Conservation (phyloP, 2,113 vertebrate genomes). For the Pedionomus torquatus region DNA sequence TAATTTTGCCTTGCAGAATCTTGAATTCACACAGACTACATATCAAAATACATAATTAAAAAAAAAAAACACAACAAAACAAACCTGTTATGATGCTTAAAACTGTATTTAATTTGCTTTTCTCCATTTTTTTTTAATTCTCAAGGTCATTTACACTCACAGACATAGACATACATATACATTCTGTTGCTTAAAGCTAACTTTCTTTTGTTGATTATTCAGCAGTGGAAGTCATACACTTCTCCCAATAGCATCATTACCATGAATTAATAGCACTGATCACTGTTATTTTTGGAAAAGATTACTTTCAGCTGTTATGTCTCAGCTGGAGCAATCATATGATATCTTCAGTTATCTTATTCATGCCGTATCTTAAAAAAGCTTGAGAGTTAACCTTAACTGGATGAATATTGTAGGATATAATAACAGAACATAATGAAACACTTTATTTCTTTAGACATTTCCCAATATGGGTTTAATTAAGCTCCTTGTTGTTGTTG, state of each 20-base stretch:
- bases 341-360: constrained; percentile 16
- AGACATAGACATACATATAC: not conserved
- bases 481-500: not conserved
- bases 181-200: constrained; percentile 34
- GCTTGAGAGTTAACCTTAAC: constrained; percentile 35
- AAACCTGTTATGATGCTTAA: not conserved
- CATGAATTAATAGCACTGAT: constrained; percentile 45
- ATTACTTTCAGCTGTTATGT: constrained; percentile 32
- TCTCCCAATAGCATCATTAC: constrained; percentile 32
- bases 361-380: constrained; percentile 42
- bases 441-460: not conserved
- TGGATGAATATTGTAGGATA: constrained; percentile 20
- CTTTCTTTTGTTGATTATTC: constrained; percentile 58
- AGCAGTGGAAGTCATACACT: constrained; percentile 4
- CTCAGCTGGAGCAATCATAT: constrained; percentile 39
- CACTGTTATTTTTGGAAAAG: constrained; percentile 50
- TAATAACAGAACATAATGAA: constrained; percentile 34
- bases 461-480: constrained; percentile 30
- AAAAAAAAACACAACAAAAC: no score
- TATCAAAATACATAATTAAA: not conserved
- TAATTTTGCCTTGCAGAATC: not conserved
- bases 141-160: constrained; percentile 34
- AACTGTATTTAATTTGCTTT: constrained; percentile 26
- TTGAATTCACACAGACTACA: not conserved
- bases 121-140: not conserved